Conservation (phyloP, 2,888 invertebrate species). For the Drosophila basisetae region DNA sequence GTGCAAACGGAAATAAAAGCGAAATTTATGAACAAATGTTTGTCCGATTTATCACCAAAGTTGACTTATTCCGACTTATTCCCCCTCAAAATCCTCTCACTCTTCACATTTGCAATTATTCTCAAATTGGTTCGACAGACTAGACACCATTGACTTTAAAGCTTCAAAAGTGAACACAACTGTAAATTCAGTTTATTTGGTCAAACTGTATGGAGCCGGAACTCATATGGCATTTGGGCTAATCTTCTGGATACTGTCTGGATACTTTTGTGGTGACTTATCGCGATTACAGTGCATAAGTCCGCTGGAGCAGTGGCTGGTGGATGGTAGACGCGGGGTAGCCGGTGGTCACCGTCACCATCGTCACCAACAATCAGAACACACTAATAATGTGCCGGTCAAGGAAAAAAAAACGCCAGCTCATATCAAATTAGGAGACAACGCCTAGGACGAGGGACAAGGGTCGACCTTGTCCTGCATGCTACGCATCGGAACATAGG, state of each 20-base stretch:
- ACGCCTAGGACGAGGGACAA: neutral
- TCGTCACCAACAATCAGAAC: constrained; percentile 31
- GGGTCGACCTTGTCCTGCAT: constrained; percentile 36
- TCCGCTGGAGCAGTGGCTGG: neutral
- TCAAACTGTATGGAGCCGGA: neutral
- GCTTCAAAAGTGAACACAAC: neutral
- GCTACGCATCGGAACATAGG: constrained; percentile 25
- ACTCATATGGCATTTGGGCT: neutral
- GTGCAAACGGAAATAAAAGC: constrained; percentile 56
- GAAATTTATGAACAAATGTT: constrained; percentile 53
- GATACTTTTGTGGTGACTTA: neutral
- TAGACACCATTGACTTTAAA: neutral
- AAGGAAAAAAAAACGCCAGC: constrained; percentile 13
- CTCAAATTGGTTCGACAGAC: neutral
- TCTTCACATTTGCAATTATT: neutral
- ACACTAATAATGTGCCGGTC: constrained; percentile 25
- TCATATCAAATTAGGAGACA: constrained; percentile 10
- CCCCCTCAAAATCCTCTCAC: neutral
- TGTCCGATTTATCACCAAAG: constrained; percentile 43
- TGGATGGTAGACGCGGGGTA: neutral
- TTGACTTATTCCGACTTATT: neutral
- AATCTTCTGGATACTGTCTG: neutral
- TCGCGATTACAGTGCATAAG: constrained; percentile 10
- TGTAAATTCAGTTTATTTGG: neutral
- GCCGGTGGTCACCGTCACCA: neutral